Base-by-base conservation (phyloP, 2,888 invertebrate genomes). In the Pachymerium ferrugineum region DNA sequence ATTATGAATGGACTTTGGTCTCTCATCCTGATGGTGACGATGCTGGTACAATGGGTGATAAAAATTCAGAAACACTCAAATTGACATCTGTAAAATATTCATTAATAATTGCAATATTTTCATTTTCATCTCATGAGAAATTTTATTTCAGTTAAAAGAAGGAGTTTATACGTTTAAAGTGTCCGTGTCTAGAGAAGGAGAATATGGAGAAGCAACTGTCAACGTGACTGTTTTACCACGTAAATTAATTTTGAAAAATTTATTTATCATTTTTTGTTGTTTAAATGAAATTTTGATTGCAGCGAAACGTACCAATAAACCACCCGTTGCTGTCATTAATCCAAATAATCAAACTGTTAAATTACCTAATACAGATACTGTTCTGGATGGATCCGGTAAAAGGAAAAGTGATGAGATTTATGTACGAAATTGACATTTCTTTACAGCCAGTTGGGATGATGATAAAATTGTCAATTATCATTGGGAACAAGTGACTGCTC, bases 401-500 rank as follows among this genome's bases (percentile, higher is more conserved):
- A 2, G 28, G 22, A 31, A 10, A n/a, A 69, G 29, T 25, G n/a
- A 68, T 14, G n/a, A 28, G 28, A 22, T 10, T 35, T 35, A 10
- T 68, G 22, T 68, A 25, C 3, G 8, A 16, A 19, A 16, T 6
- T 67, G 22, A 12, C 19, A 19, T 8, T 67, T 22, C 2, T 67
- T 67, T 77, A 31, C 78, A 82, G 83, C 90, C 0, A 92, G 92
- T 79, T 88, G 86, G 38, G 91, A 86, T 80, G 95, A 96, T 80
- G 92, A 92, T 80, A 89, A 89, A 76, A 93, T 96, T 76, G 88
- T 90, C 77, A 88, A 89, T 0, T 97, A 93, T 89, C 92, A 92
- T 80, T 97, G 97, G 97, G 95, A 96, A 82, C 85, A 94, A 33
- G 91, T 92, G 35, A 89, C 90, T 74, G 93, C 94, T 0, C 97